phyloP scores from a whole-genome alignment of 2,888 invertebrate species.

The Polylopha cassiicola region DNA sequence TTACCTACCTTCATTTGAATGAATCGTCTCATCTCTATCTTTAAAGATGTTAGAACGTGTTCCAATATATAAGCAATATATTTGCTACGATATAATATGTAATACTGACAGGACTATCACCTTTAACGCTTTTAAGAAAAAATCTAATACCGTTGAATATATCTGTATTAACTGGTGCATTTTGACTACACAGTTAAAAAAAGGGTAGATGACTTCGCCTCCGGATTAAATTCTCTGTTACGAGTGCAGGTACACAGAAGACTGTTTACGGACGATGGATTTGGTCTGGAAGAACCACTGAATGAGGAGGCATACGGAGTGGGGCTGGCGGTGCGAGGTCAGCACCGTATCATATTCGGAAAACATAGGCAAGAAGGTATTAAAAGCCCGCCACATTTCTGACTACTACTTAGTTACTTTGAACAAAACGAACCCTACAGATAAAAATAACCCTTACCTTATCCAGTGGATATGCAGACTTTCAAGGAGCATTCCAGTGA shows the following conservation, averaged over 20 bases:
- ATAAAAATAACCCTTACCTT: not conserved
- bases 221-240: not conserved
- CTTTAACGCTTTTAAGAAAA: no score
- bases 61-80: no score
- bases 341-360: constrained; percentile 61
- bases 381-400: not conserved
- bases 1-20: no score
- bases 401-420: no score
- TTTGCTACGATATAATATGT: no score
- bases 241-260: constrained; percentile 79
- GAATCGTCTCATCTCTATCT: no score
- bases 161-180: no score
- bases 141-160: no score
- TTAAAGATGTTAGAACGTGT: no score
- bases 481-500: constrained; percentile 47
- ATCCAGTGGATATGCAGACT: constrained; percentile 51
- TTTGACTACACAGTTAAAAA: no score
- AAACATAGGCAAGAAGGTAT: constrained; percentile 51
- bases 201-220: no score
- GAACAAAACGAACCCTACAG: not conserved
- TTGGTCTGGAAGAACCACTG: constrained; percentile 83
- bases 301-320: constrained; percentile 79
- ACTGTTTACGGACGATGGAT: constrained; percentile 81
- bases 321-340: constrained; percentile 76
- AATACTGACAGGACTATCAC: no score